Conservation (phyloP, 2,113 vertebrate species). For the Cyphomyrus discorhynchus region DNA sequence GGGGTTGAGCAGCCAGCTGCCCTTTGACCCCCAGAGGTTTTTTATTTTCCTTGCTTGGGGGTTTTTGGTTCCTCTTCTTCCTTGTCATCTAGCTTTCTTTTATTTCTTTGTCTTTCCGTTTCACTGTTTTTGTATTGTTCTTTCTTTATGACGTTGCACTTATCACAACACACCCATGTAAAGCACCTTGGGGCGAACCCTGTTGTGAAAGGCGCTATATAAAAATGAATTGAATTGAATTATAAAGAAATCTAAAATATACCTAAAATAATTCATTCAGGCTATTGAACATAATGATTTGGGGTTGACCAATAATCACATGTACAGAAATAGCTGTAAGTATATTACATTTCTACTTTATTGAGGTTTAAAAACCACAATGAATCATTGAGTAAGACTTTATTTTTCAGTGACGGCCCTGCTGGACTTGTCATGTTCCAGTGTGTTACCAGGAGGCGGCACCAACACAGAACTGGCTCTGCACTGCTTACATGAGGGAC, state of each 20-base stretch:
- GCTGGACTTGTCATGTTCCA: slow-evolving; percentile 63
- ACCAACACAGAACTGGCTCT: slow-evolving; percentile 64
- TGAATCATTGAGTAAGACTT: background rate
- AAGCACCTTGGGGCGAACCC: too few relatives aligned
- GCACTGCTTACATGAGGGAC: slow-evolving; percentile 63
- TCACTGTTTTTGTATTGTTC: too few relatives aligned
- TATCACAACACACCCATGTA: too few relatives aligned
- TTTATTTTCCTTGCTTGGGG: too few relatives aligned
- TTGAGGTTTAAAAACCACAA: background rate
- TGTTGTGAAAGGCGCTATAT: too few relatives aligned
- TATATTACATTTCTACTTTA: background rate
- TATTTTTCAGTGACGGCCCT: slow-evolving; percentile 50
- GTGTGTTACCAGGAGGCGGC: slow-evolving; percentile 62
- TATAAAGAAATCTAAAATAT: background rate
- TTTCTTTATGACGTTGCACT: too few relatives aligned
- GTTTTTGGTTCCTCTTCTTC: background rate
- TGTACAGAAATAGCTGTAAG: background rate
- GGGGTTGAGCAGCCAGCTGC: too few relatives aligned
- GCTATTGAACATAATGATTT: background rate
- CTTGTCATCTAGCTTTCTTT: too few relatives aligned
- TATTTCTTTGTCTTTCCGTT: too few relatives aligned
- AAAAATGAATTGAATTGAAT: background rate
- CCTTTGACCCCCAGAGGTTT: too few relatives aligned
- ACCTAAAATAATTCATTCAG: background rate
- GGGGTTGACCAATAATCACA: background rate